Conservation (phyloP, 2,888 invertebrate genomes). For the Diadromus collaris region DNA sequence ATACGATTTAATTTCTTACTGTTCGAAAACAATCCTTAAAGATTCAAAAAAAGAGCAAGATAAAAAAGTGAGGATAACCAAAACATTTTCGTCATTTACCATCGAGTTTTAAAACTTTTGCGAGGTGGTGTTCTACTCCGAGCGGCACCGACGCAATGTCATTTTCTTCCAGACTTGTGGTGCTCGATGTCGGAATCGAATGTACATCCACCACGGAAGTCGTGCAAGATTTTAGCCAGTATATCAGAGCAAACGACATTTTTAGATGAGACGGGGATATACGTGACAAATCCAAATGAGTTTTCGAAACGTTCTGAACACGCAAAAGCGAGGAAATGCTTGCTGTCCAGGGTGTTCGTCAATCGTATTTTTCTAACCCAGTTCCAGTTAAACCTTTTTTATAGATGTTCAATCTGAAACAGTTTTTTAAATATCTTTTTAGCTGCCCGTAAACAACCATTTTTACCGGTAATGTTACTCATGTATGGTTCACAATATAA, state of each 20-base stretch:
- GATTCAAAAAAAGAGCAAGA: neutral
- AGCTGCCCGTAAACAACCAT: no score
- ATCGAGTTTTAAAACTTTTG: neutral
- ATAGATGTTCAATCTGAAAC: no score
- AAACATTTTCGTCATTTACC: neutral
- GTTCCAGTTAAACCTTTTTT: no score
- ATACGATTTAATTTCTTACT: neutral
- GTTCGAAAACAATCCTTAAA: neutral
- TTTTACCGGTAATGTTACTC: no score
- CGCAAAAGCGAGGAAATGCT: no score
- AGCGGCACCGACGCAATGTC: neutral
- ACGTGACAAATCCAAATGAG: no score
- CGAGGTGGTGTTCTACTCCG: neutral
- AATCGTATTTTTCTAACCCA: no score
- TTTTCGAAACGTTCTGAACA: no score
- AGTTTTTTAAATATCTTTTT: no score
- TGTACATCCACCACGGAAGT: neutral
- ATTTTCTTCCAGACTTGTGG: neutral
- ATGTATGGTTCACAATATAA: no score
- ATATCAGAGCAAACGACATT: neutral
- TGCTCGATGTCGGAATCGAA: neutral
- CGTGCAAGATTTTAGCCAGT: neutral
- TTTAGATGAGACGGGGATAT: no score
- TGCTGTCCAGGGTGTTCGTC: no score
- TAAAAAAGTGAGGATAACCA: neutral